Base-by-base conservation (phyloP, 2,888 invertebrate genomes). In the Lissocephala sabroskyi region DNA sequence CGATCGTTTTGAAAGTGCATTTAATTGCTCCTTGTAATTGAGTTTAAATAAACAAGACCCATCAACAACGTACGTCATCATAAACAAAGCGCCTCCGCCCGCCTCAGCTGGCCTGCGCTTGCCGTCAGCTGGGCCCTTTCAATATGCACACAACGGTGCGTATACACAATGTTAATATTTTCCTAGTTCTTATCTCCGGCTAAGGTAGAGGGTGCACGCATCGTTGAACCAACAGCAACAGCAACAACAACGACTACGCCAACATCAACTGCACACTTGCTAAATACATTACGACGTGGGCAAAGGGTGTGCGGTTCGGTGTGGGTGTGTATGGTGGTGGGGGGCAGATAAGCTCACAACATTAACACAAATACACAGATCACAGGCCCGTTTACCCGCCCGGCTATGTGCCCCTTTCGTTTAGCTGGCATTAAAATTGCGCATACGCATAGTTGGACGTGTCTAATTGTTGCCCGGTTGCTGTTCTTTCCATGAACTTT, bases 1-100 rank as follows among this genome's bases (percentile, higher is more conserved):
- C 54, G 53, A 62, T 62, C 64, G 65, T 53, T 59, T 47, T 56
- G n/a, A n/a, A 62, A 62, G 56, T 62, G 59, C 53, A 51, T 58
- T 64, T 66, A 64, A 70, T 66, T 57, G 49, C 52, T 55, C 50
- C 43, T 48, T 47, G 49, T 53, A 56, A 49, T 52, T 65, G 58
- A 62, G 49, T 60, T 53, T 36, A 55, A 54, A 48, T 53, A 61
- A 54, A 58, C 48, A 70, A 30, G 53, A 50, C 47, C 49, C 23
- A 23, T 23, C 23, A 23, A 5, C 23, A 23, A 7, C 23, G 7
- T 23, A 5, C 23, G 3, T 3, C 3, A 23, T 5, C 23, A 23
- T 23, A 23, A 3, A 23, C 23, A 23, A 23, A 23, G 23, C 23
- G 7, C 7, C 7, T 23, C 23, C 5, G 7, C 7, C 5, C 9